Conservation (phyloP, 2,888 invertebrate species). For the Drosophila macrospina region DNA sequence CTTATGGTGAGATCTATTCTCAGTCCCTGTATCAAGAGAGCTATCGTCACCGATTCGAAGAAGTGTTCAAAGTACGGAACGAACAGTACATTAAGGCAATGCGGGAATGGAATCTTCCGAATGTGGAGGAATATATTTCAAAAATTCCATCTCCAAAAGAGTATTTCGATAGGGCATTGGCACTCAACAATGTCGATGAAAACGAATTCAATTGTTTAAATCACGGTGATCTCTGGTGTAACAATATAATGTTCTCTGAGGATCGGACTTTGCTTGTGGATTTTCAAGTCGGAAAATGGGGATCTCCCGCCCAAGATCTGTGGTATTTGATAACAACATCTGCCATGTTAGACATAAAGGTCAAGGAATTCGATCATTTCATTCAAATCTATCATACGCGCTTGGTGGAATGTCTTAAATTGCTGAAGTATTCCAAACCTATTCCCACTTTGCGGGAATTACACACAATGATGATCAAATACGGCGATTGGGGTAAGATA, state of each 20-base stretch:
- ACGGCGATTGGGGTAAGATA: conserved; percentile 76
- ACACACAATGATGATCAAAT: conserved; percentile 71
- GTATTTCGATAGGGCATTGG: conserved; percentile 47
- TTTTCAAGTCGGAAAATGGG: conserved; percentile 65
- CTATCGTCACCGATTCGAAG: conserved; percentile 45
- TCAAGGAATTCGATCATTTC: conserved; percentile 79
- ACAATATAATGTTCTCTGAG: conserved; percentile 81
- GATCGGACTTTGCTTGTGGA: conserved; percentile 75
- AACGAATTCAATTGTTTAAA: conserved; percentile 79
- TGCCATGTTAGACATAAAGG: conserved; percentile 64
- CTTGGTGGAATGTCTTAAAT: conserved; percentile 70
- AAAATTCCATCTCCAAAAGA: conserved; percentile 38
- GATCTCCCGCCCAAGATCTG: conserved; percentile 78
- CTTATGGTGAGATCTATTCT: conserved; percentile 50
- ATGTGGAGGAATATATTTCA: conserved; percentile 62
- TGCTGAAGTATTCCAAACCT: conserved; percentile 71
- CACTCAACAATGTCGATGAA: conserved; percentile 51
- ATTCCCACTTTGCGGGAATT: conserved; percentile 74
- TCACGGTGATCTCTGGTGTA: conserved; percentile 83
- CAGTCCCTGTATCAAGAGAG: conserved; percentile 48
- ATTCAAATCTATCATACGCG: conserved; percentile 78
- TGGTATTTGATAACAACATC: conserved; percentile 78
- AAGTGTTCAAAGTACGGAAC: too few relatives aligned
- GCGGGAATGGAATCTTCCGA: conserved; percentile 63
- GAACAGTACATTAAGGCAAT: conserved; percentile 49